phyloP scores from a whole-genome alignment of 1,140 invertebrate species.

The Octopus sinensis region DNA sequence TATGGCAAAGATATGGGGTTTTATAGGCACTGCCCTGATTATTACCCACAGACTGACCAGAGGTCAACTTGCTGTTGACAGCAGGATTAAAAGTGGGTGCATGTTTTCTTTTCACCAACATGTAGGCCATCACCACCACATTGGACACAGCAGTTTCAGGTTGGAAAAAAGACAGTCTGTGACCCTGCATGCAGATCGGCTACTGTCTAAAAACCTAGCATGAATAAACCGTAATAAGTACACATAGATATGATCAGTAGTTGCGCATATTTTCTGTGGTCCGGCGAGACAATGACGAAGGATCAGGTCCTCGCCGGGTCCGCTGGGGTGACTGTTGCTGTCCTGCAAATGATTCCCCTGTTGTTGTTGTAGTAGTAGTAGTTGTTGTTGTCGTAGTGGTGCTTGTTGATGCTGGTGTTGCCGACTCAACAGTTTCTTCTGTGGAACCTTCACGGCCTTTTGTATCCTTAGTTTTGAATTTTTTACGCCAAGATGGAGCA shows the following conservation, averaged over 20 bases:
- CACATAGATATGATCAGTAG: conserved; percentile 18
- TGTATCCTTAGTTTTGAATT: conserved; percentile 50
- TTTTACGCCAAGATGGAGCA: conserved; percentile 54
- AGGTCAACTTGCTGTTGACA: neutral
- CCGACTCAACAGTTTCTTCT: conserved; percentile 4
- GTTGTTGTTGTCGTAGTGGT: neutral
- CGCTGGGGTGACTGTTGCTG: conserved; percentile 39
- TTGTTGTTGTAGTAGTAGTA: neutral
- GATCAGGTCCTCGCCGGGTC: conserved; percentile 23
- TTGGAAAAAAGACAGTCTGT: conserved; percentile 10
- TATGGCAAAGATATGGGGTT: neutral
- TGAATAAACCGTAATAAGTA: conserved; percentile 10
- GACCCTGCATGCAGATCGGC: conserved; percentile 11
- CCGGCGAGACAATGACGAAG: conserved; percentile 23
- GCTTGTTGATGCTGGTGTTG: neutral
- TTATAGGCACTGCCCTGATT: neutral
- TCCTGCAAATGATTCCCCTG: conserved; percentile 27
- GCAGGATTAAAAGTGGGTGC: neutral
- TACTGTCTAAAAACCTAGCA: conserved; percentile 17
- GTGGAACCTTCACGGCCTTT: conserved; percentile 32
- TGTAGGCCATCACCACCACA: neutral
- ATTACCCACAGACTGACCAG: neutral
- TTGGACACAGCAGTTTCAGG: conserved; percentile 12
- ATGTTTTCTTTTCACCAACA: neutral
- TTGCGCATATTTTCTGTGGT: conserved; percentile 26